Base-by-base conservation (phyloP, 2,113 vertebrate genomes). In the Pyxicephalus adspersus region DNA sequence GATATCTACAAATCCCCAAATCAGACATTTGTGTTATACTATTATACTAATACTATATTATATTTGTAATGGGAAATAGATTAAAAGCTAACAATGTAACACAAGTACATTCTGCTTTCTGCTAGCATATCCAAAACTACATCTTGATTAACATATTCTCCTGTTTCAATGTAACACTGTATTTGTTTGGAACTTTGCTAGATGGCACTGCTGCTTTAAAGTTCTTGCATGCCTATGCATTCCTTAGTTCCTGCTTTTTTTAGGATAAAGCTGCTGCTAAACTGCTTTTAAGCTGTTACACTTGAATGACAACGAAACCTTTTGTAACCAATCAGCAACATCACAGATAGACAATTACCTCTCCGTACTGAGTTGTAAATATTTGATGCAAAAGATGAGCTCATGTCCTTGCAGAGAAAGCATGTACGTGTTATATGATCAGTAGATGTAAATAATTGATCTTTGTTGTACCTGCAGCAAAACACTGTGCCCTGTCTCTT, bases 341-440 rank as follows among this genome's bases (percentile, higher is more conserved):
- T 52, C 61, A 54, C 75, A 64, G 29, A 64, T 28, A 73, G 38
- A 77, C 61, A 77, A 77, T 20, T 54, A 65, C 50, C 34, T 29
- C 60, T 23, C 52, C 2, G 25, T 77, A 65, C 25, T 4, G 19
- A 65, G 20, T 20, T 65, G 26, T 77, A 29, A 77, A 77, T 77
- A 77, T 77, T 77, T 77, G 45, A 77, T 77, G 75, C 45, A 29
- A 65, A 64, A 29, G 75, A 77, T 77, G 75, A 77, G 75, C 75
- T 77, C 60, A 77, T 77, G 75, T 77, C 75, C 61, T 77, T 77
- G 61, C 38, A 29, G 25, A 54, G 74, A 77, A 64, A 76, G 60
- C 61, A 77, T 77, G 45, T 65, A 65, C 64, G 75, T 65, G 75
- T 65, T 63, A 77, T 60, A 54, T 28, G 75, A 77, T 77, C 60